phyloP scores from a whole-genome alignment of 2,113 vertebrate species.

The Willisornis vidua region DNA sequence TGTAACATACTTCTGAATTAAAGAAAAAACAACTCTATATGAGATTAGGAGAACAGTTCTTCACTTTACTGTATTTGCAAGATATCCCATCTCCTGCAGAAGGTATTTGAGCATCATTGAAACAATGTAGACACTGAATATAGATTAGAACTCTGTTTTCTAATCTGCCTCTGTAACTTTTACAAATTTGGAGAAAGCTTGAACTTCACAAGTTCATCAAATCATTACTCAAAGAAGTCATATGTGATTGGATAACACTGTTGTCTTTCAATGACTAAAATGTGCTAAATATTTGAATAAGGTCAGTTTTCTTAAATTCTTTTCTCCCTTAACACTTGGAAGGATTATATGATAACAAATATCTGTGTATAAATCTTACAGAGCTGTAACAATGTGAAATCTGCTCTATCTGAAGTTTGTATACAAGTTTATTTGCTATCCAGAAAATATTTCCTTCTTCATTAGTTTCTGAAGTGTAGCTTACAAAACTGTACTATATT shows the following conservation, averaged over 20 bases:
- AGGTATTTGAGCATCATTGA: not conserved
- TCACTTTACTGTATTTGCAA: not conserved
- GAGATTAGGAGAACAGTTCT: not conserved
- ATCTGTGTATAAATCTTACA: not conserved
- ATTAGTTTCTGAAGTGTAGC: constrained; percentile 12
- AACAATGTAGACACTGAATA: not conserved
- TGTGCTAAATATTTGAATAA: not conserved
- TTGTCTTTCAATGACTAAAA: not conserved
- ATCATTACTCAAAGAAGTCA: not conserved
- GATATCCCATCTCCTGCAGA: not conserved
- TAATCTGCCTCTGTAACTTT: not conserved
- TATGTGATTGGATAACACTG: not conserved
- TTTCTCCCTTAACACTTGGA: not conserved
- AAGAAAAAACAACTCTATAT: not conserved
- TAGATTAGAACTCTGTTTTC: not conserved
- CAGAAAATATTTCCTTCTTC: not conserved
- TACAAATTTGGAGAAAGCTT: not conserved
- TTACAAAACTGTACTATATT: not conserved
- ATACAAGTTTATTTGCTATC: not conserved
- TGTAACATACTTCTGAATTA: not conserved
- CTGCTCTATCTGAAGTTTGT: not conserved
- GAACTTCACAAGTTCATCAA: not conserved
- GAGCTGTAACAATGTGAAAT: not conserved
- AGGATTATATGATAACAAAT: not conserved
- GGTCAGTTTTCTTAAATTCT: not conserved